Evolutionary conservation across 2,888 invertebrate genomes (phyloP), one percentile per base, ranked within the genome.

Genomic region (Glyphotaelius pellucidus): DNA sequence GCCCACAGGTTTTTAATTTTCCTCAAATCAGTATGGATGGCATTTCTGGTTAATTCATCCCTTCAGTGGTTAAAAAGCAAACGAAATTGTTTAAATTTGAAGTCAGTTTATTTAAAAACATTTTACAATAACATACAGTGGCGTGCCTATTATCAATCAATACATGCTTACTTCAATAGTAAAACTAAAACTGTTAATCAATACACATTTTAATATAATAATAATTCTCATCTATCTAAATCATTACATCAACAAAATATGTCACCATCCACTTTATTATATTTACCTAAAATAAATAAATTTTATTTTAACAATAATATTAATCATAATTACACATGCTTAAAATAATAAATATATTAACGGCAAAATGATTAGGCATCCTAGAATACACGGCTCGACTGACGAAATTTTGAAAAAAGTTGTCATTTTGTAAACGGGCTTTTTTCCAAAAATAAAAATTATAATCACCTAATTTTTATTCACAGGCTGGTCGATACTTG

Each of bases 61-160:
- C 2, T 52, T 19, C 0, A 19, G 25, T 9, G 67, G 67, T 67
- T n/a, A 25, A 67, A 67, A 67, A n/a, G n/a, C n/a, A 67, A 67
- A 67, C n/a, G 9, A 25, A 67, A 67, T 67, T 9, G 67, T 31
- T 31, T 90, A 47, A 81, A 90, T 90, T 81, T 47, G 90, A 80
- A 81, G 52, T 90, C 47, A 90, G 81, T 90, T 90, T 90, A 90
- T 90, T 90, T 81, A 81, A 90, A 90, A 81, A 80, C 90, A 90
- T 35, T 90, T 80, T 80, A 90, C 90, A 90, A 90, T 80, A 90
- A 90, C 90, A 90, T 81, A 90, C 15, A 38, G 90, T 67, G 52
- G 90, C 15, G 89, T 89, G 90, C 81, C 81, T 90, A 81, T 90
- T 42, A 35, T 42, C 80, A 42, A 88, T 79, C 15, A 25, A 89